Conservation (phyloP, 2,888 invertebrate species). For the Neoaliturus tenellus region DNA sequence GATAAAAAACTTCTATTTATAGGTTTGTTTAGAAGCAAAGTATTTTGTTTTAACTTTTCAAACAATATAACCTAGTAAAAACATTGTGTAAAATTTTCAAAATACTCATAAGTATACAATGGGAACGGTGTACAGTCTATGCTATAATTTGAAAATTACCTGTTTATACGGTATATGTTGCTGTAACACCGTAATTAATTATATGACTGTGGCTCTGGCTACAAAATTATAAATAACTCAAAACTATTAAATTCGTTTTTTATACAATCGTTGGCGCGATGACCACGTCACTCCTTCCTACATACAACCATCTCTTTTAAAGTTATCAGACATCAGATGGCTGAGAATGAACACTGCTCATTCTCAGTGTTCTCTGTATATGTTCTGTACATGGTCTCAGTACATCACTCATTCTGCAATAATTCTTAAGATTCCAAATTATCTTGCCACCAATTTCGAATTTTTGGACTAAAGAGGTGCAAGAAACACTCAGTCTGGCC, state of each 20-base stretch:
- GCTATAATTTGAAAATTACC: too few species aligned
- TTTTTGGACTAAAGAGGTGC: neutral
- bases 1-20: too few species aligned
- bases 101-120: too few species aligned
- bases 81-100: too few species aligned
- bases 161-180: too few species aligned
- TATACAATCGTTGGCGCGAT: neutral
- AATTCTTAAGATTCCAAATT: neutral
- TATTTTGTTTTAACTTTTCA: too few species aligned
- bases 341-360: neutral
- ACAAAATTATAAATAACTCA: constrained; percentile 3
- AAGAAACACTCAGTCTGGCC: neutral
- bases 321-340: neutral
- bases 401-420: neutral
- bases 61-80: too few species aligned
- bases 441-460: neutral
- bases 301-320: neutral
- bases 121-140: too few species aligned
- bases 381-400: too few species aligned
- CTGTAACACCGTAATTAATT: constrained; percentile 10
- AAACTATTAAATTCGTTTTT: constrained; percentile 29
- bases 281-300: too few species aligned
- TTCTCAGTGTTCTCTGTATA: too few species aligned
- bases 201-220: constrained; percentile 5
- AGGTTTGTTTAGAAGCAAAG: too few species aligned